Evolutionary conservation across 2,113 vertebrate species (phyloP), one percentile per base, ranked within the genome.

Genomic region (Prochilodus magdalenae): DNA sequence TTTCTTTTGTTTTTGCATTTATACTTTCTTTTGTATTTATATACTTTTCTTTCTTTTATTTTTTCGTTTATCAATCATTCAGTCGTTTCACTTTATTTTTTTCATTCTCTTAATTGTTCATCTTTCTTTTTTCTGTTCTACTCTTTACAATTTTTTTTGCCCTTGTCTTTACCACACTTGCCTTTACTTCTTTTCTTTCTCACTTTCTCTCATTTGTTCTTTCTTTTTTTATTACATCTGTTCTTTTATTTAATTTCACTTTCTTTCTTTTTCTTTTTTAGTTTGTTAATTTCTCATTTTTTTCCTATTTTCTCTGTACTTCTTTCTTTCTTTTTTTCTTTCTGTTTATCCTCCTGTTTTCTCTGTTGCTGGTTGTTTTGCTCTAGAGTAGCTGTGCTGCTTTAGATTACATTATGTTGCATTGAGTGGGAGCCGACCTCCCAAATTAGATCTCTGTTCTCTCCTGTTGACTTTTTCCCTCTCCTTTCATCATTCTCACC

Each of bases 401-500:
- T 85, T 82, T 80, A 79, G 74, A 83, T 83, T 77, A 76, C 75
- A 83, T 80, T 73, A 84, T 71, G 86, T 82, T 81, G 84, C 47
- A 82, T 88, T 90, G 88, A 89, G 87, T 87, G 81, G 79, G 86
- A 80, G 80, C 77, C 77, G 49, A 84, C 83, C 88, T 89, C 87
- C 89, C 81, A 83, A 89, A 90, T 88, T 83, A 89, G 80, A 87
- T 89, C 87, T 77, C 85, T 73, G 22, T 89, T 89, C 89, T 75
- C 75, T 83, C 77, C 89, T 79, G 86, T 91, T 91, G 86, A 90
- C 88, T 88, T 88, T 87, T 91, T 84, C 80, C 79, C 86, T 77
- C 87, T 86, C 83, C 90, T 92, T 94, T 94, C 90, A 94, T 92
- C 92, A 90, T 91, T 88, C 83, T 82, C 82, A 80, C 84, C 89